These are phyloP conservation scores for Amblyopsis hoosieri DNA, from an alignment of 2,797 vertebrate genomes.

Conservation along the genomic window DNA sequence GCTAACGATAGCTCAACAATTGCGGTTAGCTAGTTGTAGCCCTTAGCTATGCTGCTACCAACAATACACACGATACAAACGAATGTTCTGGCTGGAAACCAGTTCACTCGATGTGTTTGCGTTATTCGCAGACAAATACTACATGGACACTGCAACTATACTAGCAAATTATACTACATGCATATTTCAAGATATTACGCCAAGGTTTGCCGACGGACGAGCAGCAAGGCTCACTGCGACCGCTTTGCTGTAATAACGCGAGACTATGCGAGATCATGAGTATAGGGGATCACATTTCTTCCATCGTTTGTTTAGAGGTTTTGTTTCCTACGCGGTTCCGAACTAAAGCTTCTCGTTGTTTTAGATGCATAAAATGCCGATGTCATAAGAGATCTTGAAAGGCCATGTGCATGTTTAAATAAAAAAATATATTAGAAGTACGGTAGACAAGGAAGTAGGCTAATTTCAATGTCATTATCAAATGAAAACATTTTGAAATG, in stretches of 20 bases:
- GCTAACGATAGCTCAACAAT: conserved; percentile 14
- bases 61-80: background rate
- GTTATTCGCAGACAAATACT: background rate
- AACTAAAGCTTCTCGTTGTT: too few relatives aligned
- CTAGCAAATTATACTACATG: background rate
- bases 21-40: conserved; percentile 9
- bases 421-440: too few relatives aligned
- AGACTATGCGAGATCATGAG: conserved; percentile 15
- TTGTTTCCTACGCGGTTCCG: too few relatives aligned
- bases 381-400: too few relatives aligned
- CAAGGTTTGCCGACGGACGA: conserved; percentile 3
- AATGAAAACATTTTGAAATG: too few relatives aligned
- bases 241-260: conserved; percentile 39
- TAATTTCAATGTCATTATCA: too few relatives aligned
- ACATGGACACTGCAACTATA: background rate
- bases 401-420: too few relatives aligned
- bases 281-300: conserved; percentile 6
- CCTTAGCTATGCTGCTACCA: conserved; percentile 23
- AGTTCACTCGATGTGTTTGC: too few relatives aligned
- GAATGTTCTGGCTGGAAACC: too few relatives aligned
- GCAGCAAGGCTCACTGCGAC: conserved; percentile 23
- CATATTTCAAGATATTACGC: background rate
- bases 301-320: background rate
- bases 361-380: too few relatives aligned
- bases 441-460: too few relatives aligned